Evolutionary conservation across 35 echinoderm and acorn worm genomes (phyloP), one percentile per base, ranked within the genome.

Genomic region (Apostichopus californicus): DNA sequence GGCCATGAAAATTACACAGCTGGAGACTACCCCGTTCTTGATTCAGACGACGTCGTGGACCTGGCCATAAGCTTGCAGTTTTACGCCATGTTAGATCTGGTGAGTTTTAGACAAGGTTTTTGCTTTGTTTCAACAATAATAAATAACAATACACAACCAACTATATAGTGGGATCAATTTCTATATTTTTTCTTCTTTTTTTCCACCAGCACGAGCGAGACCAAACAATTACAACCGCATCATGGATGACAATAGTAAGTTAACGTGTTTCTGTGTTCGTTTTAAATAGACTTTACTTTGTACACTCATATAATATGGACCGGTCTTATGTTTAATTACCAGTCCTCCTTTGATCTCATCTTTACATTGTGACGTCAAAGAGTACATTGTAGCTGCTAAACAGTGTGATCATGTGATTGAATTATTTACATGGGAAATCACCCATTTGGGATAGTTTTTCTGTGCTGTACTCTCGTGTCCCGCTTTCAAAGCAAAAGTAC

Each of bases 41-140:
- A 87, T 60, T 5, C 11, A 18, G 14, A 57, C 14, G 55, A 60
- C 10, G 56, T 5, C 17, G 84, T 87, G 5, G 5, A 6, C 22
- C 6, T 87, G 21, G 3, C 61, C 21, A 9, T 87, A 18, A 11
- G 5, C 5, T 24, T 87, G 5, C 8, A 59, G 25, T 11, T 87
- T 12, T 87, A 87, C 56, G 84, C 84, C 46, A 87, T 87, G 84
- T 56, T 60, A 13, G 84, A 87, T 5, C 84, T 87, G 10, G 84
- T 87, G 25, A 61, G 84, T 34, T 68, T 68, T 68, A 8, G 3
- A 68, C 17, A 34, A 34, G 28, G 28, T 34, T 34, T 34, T 34
- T 34, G 28, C 28, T 34, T 34, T 34, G 28, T 34, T 34, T 34
- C 28, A 34, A 34, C 28, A 25, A 25, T 46, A 46, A 46, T 46